Conservation (phyloP, 2,797 vertebrate species). For the Sarcophilus harrisii region DNA sequence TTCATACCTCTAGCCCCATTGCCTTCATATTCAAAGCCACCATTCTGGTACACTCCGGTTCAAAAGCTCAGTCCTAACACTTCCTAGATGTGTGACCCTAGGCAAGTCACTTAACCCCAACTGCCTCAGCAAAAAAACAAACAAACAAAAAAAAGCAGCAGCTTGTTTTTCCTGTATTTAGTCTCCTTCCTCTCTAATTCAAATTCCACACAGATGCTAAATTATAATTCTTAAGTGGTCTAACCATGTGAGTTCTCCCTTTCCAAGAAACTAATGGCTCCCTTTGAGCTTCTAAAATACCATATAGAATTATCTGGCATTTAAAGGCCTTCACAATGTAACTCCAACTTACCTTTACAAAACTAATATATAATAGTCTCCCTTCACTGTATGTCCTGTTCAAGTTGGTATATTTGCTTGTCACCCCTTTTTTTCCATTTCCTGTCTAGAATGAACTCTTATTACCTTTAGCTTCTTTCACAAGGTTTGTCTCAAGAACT, state of each 20-base stretch:
- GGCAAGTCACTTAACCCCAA: no score
- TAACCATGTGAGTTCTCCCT: background rate
- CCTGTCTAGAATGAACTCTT: background rate
- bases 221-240: background rate
- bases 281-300: background rate
- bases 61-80: background rate
- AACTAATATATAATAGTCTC: background rate
- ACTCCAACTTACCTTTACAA: background rate
- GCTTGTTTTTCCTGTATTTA: background rate
- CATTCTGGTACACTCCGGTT: background rate
- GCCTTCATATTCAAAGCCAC: background rate
- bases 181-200: background rate
- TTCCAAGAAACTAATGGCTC: background rate
- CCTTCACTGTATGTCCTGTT: background rate
- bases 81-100: no score
- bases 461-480: background rate
- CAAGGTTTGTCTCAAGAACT: background rate
- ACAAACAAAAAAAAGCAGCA: no score
- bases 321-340: background rate
- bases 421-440: background rate
- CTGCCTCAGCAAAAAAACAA: no score
- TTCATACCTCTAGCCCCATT: background rate
- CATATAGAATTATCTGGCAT: background rate
- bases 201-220: background rate
- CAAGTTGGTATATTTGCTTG: background rate